phyloP scores from a whole-genome alignment of 2,797 vertebrate species.

The Manis pentadactyla region DNA sequence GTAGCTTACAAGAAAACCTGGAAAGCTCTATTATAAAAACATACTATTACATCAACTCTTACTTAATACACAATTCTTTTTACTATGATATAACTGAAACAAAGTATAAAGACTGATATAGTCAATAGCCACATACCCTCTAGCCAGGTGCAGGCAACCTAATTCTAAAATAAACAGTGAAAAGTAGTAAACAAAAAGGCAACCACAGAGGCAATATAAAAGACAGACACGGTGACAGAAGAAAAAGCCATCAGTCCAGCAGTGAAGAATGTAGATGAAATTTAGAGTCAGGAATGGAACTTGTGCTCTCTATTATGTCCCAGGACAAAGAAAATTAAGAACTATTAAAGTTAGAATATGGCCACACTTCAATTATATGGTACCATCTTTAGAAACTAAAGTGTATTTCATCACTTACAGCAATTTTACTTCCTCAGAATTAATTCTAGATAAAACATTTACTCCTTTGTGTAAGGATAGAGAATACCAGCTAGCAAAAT shows the following conservation, averaged over 20 bases:
- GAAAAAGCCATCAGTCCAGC: neutral
- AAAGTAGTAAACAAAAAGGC: neutral
- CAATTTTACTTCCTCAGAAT: slow-evolving; percentile 28
- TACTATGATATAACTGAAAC: neutral
- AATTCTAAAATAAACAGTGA: slow-evolving; percentile 35
- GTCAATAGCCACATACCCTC: neutral
- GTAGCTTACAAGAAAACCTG: neutral
- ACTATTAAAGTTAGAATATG: neutral
- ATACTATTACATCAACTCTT: neutral
- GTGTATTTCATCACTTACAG: neutral
- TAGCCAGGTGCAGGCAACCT: neutral
- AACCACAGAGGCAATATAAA: neutral
- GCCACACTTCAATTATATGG: neutral
- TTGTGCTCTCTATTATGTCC: neutral
- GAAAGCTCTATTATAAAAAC: slow-evolving; percentile 2
- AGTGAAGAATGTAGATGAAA: neutral
- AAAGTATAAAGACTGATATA: neutral
- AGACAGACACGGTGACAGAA: neutral
- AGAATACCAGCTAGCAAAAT: neutral
- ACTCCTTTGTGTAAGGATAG: neutral
- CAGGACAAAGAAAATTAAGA: neutral
- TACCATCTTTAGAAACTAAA: neutral
- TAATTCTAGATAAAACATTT: neutral
- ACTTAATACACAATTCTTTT: neutral
- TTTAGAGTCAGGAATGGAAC: neutral